These are phyloP conservation scores for Rhagonycha fulva DNA, from an alignment of 2,888 invertebrate genomes.

Conservation along the genomic window DNA sequence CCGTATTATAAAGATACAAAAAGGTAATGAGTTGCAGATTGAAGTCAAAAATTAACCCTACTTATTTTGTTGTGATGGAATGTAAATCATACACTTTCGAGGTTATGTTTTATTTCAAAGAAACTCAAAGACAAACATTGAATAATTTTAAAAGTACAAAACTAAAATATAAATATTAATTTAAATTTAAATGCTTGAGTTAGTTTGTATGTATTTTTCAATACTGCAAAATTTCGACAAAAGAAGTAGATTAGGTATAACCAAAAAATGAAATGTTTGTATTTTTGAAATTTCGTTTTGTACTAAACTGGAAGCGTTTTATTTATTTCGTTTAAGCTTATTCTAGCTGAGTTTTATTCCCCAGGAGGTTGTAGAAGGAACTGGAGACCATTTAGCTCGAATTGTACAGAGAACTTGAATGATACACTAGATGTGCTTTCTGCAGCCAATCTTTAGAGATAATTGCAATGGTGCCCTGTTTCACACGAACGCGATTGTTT, in stretches of 20 bases:
- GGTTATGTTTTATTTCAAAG: no score
- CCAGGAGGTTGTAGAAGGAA: conserved; percentile 11
- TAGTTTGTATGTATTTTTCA: not conserved
- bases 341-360: conserved; percentile 10
- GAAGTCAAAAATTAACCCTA: no score
- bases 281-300: conserved; percentile 12
- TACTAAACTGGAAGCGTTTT: conserved; percentile 5
- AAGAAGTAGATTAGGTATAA: not conserved
- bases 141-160: no score
- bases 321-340: conserved; percentile 18
- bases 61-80: no score
- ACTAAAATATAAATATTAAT: no score
- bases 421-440: conserved; percentile 14
- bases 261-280: not conserved
- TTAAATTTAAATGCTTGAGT: no score
- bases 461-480: conserved; percentile 13
- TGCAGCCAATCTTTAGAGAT: conserved; percentile 13
- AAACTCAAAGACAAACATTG: no score
- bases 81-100: no score
- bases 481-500: conserved; percentile 8
- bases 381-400: conserved; percentile 12
- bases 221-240: not conserved
- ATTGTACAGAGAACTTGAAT: conserved; percentile 15
- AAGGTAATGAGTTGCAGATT: no score
- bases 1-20: no score